Evolutionary conservation across 1,140 invertebrate species (phyloP).

Genomic region (Procambarus virginalis): DNA sequence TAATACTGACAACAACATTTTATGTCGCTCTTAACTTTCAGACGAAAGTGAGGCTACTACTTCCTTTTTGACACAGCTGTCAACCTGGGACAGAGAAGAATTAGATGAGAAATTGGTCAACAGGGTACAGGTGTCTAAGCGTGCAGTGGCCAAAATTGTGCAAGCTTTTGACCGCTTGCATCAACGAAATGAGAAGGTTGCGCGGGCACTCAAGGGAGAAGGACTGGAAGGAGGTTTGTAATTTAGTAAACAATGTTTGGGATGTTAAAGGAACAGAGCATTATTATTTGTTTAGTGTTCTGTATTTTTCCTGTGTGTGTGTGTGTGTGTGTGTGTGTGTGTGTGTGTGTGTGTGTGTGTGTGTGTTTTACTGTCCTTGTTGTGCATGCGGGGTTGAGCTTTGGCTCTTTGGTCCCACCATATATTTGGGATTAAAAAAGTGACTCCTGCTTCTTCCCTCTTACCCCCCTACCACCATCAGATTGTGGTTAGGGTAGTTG

Average conservation of each 20-base stretch:
- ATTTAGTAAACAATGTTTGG: neutral
- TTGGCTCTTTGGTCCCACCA: too few relatives aligned
- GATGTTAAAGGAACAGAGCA: neutral
- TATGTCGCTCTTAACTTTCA: conserved; percentile 74
- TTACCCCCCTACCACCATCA: too few relatives aligned
- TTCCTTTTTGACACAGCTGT: conserved; percentile 95
- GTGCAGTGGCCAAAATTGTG: conserved; percentile 95
- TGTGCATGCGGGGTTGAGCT: too few relatives aligned
- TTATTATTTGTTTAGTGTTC: neutral
- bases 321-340: too few relatives aligned
- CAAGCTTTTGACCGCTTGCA: conserved; percentile 96
- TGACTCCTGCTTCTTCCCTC: too few relatives aligned
- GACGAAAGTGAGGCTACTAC: conserved; percentile 98
- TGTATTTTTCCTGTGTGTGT: too few relatives aligned
- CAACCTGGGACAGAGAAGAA: conserved; percentile 98
- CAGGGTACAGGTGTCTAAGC: conserved; percentile 82
- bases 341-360: neutral
- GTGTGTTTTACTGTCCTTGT: neutral
- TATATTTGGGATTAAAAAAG: too few relatives aligned
- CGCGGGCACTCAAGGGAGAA: conserved; percentile 89
- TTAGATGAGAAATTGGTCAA: conserved; percentile 96
- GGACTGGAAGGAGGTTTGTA: conserved; percentile 60
- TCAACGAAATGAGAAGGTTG: conserved; percentile 94
- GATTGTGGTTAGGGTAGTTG: too few relatives aligned
- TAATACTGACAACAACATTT: too few relatives aligned